phyloP scores from a whole-genome alignment of 2,888 invertebrate genomes.

The Lasioglossum figueresi region DNA sequence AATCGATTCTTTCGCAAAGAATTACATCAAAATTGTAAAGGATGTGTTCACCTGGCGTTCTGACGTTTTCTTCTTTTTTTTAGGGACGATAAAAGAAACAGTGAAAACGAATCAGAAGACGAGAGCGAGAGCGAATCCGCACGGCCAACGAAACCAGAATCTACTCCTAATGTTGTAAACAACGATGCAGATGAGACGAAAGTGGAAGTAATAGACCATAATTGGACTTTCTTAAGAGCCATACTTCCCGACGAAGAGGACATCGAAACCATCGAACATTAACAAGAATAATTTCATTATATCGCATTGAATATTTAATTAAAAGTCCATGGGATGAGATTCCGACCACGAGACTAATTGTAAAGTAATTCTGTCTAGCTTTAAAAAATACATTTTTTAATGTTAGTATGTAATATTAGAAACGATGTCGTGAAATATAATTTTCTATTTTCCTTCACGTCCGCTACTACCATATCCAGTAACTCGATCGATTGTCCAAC shows the following conservation, averaged over 20 bases:
- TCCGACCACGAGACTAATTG: background rate
- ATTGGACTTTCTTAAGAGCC: conserved; percentile 78
- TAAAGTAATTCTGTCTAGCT: background rate
- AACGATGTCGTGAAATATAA: background rate
- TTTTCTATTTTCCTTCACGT: background rate
- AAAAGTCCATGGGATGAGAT: background rate
- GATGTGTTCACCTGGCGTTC: background rate
- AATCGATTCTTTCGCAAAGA: background rate
- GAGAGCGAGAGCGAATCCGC: conserved; percentile 66
- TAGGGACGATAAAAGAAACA: conserved; percentile 26
- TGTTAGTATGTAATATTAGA: background rate
- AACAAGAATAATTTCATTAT: background rate
- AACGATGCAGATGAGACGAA: conserved; percentile 60
- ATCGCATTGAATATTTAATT: background rate
- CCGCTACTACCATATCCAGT: background rate
- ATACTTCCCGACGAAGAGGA: conserved; percentile 74
- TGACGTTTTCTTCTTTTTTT: background rate
- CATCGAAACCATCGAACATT: conserved; percentile 36
- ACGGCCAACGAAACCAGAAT: conserved; percentile 26
- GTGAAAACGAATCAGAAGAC: conserved; percentile 41
- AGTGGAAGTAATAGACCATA: conserved; percentile 65
- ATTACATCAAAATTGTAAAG: background rate
- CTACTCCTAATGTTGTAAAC: conserved; percentile 49
- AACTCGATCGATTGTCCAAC: background rate
- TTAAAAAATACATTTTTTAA: background rate